Percentiles rank a stretch among this genome's conserved stretches.
phyloP scores from a whole-genome alignment of 1,140 invertebrate species.

The Lordiphosa clarofinis region DNA sequence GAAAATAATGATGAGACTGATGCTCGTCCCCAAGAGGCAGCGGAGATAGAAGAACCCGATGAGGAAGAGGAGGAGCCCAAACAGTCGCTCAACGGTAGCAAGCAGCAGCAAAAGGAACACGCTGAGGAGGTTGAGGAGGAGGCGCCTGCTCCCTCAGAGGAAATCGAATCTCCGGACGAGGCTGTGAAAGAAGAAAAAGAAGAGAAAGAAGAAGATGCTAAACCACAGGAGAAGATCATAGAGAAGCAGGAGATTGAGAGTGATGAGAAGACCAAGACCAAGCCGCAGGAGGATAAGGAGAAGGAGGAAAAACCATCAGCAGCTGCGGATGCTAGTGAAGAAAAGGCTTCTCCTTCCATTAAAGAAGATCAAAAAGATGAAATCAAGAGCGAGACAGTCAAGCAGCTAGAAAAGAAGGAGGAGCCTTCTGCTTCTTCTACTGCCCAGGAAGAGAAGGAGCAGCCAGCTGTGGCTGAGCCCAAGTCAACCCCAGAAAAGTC shows the following conservation, averaged over 20 bases:
- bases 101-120: conserved; percentile 17
- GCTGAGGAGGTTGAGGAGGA: conserved; percentile 3
- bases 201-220: conserved; percentile 17
- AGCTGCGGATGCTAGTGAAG: conserved; percentile 2
- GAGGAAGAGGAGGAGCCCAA: conserved; percentile 46
- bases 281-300: conserved; percentile 11
- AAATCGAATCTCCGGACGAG: conserved; percentile 12
- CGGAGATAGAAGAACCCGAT: conserved; percentile 56
- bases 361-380: not conserved
- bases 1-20: conserved; percentile 39
- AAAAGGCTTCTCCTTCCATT: conserved; percentile 4
- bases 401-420: conserved; percentile 17
- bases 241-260: conserved; percentile 45
- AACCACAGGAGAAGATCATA: conserved; percentile 16
- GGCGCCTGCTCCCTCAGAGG: not conserved
- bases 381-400: not conserved
- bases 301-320: conserved; percentile 12
- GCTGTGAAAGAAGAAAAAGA: conserved; percentile 17
- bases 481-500: conserved; percentile 13
- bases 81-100: conserved; percentile 47
- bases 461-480: conserved; percentile 7
- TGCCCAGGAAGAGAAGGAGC: conserved; percentile 8
- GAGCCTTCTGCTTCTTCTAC: not conserved
- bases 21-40: conserved; percentile 23
- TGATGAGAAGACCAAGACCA: conserved; percentile 23